These are phyloP conservation scores for Anseranas semipalmata DNA, from an alignment of 2,113 vertebrate genomes.

Conservation along the genomic window DNA sequence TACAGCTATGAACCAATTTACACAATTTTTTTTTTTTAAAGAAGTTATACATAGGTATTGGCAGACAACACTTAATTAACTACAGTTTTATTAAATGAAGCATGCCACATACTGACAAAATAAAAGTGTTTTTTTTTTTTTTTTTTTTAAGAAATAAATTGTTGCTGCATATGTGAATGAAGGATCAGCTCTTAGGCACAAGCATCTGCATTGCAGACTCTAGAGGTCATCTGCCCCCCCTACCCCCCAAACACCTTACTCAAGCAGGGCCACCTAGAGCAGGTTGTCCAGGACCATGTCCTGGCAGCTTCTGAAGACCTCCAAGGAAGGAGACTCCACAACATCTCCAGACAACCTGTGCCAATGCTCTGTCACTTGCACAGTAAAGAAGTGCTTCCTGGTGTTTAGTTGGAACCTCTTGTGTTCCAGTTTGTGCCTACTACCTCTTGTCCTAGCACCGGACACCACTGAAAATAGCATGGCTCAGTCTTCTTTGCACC, in stretches of 20 bases:
- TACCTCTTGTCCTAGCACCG: neutral
- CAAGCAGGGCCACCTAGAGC: neutral
- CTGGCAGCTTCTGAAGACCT: neutral
- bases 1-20: neutral
- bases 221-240: neutral
- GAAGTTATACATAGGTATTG: neutral
- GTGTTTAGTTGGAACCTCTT: neutral
- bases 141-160: neutral
- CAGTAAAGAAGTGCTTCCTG: neutral
- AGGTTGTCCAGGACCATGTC: neutral
- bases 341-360: neutral
- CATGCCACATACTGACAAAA: neutral
- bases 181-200: neutral
- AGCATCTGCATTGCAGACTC: neutral
- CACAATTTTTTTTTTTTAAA: neutral
- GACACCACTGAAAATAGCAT: neutral
- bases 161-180: neutral
- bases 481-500: neutral
- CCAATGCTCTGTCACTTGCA: neutral
- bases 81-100: neutral
- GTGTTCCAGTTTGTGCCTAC: no score
- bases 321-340: neutral
- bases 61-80: neutral
- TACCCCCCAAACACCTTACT: neutral
- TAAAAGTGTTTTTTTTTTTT: neutral